A percentile compares a stretch with the other conserved stretches of the same genome.
Evolutionary conservation across 1,140 invertebrate genomes (phyloP).

Genomic region (Oryzaephilus surinamensis): DNA sequence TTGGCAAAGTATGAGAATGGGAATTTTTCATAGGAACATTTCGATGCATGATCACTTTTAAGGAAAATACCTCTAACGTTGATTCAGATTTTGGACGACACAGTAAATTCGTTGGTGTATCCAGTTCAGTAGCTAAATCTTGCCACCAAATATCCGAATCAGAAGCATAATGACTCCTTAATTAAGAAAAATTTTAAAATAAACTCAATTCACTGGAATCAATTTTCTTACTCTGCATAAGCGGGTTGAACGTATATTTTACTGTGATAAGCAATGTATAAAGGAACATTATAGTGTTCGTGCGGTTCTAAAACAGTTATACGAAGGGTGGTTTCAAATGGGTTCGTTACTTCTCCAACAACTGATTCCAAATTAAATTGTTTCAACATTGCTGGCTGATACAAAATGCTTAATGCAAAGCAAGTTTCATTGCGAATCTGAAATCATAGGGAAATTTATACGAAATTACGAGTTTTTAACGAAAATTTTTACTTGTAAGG

Average conservation of each 20-base stretch:
- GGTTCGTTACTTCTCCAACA: slow-evolving; percentile 57
- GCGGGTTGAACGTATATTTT: slow-evolving; percentile 63
- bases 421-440: slow-evolving; percentile 71
- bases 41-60: too few relatives aligned
- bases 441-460: slow-evolving; percentile 9
- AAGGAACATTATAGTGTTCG: slow-evolving; percentile 61
- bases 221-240: slow-evolving; percentile 51
- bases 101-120: slow-evolving; percentile 47
- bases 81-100: slow-evolving; percentile 48
- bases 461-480: too few relatives aligned
- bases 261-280: slow-evolving; percentile 72
- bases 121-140: slow-evolving; percentile 56
- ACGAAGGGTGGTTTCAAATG: slow-evolving; percentile 63
- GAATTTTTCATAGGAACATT: slow-evolving; percentile 37
- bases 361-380: slow-evolving; percentile 48
- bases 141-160: slow-evolving; percentile 69
- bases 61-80: slow-evolving; percentile 48
- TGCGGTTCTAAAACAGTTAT: slow-evolving; percentile 62
- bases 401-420: slow-evolving; percentile 61
- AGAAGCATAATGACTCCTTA: slow-evolving; percentile 55
- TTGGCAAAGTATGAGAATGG: slow-evolving; percentile 48
- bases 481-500: slow-evolving; percentile 54
- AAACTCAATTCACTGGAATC: neutral
- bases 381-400: slow-evolving; percentile 58
- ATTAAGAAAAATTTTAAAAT: slow-evolving; percentile 15